Evolutionary conservation across 2,113 vertebrate genomes (phyloP).

Genomic region (Thalassoma bifasciatum): DNA sequence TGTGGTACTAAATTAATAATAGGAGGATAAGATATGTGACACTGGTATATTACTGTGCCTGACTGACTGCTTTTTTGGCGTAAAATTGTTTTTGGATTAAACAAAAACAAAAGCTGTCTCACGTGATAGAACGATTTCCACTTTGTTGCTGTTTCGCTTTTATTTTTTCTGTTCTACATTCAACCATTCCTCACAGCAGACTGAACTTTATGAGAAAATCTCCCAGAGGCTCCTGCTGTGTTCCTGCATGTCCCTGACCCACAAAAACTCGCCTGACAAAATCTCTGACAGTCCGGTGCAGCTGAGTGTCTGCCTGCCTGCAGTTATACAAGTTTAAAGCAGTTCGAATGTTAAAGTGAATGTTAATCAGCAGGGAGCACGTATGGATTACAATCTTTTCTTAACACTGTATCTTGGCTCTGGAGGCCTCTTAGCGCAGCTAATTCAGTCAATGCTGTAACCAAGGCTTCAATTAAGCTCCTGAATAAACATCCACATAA

Average conservation of each 20-base stretch:
- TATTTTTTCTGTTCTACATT: constrained; percentile 4
- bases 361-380: neutral
- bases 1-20: neutral
- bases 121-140: constrained; percentile 20
- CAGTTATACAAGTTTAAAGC: neutral
- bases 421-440: neutral
- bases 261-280: neutral
- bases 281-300: neutral
- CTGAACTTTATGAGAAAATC: constrained; percentile 33
- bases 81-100: neutral
- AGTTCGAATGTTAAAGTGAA: constrained; percentile 6
- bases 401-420: neutral
- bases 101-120: neutral
- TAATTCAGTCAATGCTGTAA: neutral
- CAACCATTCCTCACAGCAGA: constrained; percentile 16
- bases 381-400: neutral
- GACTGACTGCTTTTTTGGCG: neutral
- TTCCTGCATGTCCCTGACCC: constrained; percentile 15
- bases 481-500: neutral
- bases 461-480: neutral
- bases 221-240: constrained; percentile 35
- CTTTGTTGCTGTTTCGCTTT: neutral
- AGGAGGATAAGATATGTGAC: neutral
- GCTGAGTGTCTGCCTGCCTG: neutral
- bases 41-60: neutral